Evolutionary conservation across 2,113 vertebrate species (phyloP).

Genomic region (Dolichallabes microphthalmus): DNA sequence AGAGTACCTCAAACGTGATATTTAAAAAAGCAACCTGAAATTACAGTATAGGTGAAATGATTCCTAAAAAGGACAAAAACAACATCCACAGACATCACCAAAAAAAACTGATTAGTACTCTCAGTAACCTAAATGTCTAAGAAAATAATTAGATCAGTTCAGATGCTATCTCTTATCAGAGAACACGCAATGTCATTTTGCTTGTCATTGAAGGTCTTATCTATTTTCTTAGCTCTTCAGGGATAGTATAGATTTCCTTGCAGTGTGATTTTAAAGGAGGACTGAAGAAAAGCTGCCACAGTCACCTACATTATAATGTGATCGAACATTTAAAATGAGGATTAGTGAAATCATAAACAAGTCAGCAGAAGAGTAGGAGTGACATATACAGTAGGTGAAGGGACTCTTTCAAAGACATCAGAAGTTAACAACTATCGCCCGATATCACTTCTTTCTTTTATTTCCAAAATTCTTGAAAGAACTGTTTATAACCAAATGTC

Average conservation of each 20-base stretch:
- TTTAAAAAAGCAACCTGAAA: not conserved
- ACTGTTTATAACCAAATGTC: no score
- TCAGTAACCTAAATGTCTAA: slow-evolving; percentile 43
- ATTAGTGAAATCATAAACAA: not conserved
- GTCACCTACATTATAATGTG: not conserved
- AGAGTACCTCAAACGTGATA: no score
- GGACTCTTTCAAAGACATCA: no score
- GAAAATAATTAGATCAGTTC: slow-evolving; percentile 52
- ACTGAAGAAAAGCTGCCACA: not conserved
- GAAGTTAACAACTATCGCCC: no score
- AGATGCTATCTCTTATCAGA: slow-evolving; percentile 59
- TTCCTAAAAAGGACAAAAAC: slow-evolving; percentile 35
- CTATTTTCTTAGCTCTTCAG: slow-evolving; percentile 47
- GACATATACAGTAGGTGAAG: not conserved
- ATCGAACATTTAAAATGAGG: not conserved
- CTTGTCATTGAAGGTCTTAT: slow-evolving; percentile 55
- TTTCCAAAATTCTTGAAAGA: no score
- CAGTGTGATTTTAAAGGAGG: slow-evolving; percentile 27
- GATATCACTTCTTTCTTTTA: no score
- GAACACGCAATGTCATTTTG: slow-evolving; percentile 60
- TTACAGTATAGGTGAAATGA: not conserved
- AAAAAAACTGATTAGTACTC: slow-evolving; percentile 39
- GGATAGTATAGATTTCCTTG: slow-evolving; percentile 59
- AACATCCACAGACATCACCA: slow-evolving; percentile 25
- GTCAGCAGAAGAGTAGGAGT: not conserved